Base-by-base conservation (phyloP, 2,888 invertebrate species). In the Eupeodes luniger region DNA sequence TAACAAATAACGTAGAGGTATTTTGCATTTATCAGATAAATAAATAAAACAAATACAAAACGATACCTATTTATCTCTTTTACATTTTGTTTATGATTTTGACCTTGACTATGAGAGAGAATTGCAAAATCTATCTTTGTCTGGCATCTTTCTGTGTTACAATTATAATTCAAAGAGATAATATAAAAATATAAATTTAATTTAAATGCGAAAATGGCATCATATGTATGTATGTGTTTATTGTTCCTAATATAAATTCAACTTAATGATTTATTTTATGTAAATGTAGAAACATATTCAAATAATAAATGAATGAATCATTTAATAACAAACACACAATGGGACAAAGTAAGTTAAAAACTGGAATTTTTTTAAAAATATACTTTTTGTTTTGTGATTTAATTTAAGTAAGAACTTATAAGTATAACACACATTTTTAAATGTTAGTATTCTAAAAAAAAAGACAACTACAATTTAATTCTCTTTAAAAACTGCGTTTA, bases 71-170 rank as follows among this genome's bases (percentile, higher is more conserved):
- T 7, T 40, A 40, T 40, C 40, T 27, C 27, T 27, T 19, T 27
- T 40, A 40, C 40, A 40, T 40, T 47, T 47, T 57, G 59, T 59
- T 67, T 57, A 64, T 59, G 64, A 34, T 40, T 64, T 49, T 57
- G 49, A 74, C 80, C 80, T 74, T 81, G 80, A 10, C 66, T 66
- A 59, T 66, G 49, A 19, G 49, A 66, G 27, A 49, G 11, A 44
- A 70, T 70, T 70, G 69, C 69, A 55, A 70, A 70, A 70, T 70
- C 2, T 70, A 44, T 70, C 19, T 70, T 10, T 51, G 36, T 34
- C 19, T 27, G 51, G 51, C 16, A 49, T 59, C 44, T 74, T 55
- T 47, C 2, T 19, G 19, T 51, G 67, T 40, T 11, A 49, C 10
- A 44, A 27, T 66, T 66, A 47, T 27, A 1, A 27, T 66, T 66